phyloP scores from a whole-genome alignment of 2,113 vertebrate genomes.

The Tor tambroides region DNA sequence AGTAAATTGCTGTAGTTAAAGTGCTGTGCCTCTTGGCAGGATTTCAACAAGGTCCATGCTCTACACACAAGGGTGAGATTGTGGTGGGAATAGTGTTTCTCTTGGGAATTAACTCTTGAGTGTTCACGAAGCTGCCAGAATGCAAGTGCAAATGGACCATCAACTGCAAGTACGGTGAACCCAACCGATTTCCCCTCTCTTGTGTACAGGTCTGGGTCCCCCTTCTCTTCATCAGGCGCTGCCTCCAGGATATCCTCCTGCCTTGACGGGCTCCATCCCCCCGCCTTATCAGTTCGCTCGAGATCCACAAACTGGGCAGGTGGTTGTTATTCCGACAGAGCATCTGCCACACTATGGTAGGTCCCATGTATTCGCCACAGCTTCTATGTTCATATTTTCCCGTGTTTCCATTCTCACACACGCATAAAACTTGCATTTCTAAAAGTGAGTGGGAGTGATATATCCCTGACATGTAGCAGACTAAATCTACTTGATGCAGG shows the following conservation, averaged over 20 bases:
- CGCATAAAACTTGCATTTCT: background rate
- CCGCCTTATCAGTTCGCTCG: conserved; percentile 93
- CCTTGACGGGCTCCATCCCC: conserved; percentile 87
- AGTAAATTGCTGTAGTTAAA: conserved; percentile 42
- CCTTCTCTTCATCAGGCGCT: conserved; percentile 92
- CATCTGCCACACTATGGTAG: conserved; percentile 92
- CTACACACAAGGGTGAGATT: conserved; percentile 17
- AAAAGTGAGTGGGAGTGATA: conserved; percentile 5
- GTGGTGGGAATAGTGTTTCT: conserved; percentile 23
- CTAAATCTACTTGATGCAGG: background rate
- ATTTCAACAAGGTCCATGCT: conserved; percentile 12
- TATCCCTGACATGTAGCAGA: background rate
- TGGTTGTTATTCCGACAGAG: conserved; percentile 92
- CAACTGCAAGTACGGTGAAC: background rate
- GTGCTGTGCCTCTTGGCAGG: conserved; percentile 30
- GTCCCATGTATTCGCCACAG: conserved; percentile 51
- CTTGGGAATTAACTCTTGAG: conserved; percentile 11
- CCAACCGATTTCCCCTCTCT: background rate
- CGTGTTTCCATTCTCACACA: background rate
- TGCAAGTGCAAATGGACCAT: conserved; percentile 32
- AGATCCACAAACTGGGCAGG: conserved; percentile 94
- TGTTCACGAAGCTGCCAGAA: background rate
- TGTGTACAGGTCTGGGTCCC: conserved; percentile 83
- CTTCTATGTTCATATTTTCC: background rate
- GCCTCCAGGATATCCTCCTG: conserved; percentile 85